phyloP scores from a whole-genome alignment of 2,797 vertebrate species.

The Sebastiscus tertius region DNA sequence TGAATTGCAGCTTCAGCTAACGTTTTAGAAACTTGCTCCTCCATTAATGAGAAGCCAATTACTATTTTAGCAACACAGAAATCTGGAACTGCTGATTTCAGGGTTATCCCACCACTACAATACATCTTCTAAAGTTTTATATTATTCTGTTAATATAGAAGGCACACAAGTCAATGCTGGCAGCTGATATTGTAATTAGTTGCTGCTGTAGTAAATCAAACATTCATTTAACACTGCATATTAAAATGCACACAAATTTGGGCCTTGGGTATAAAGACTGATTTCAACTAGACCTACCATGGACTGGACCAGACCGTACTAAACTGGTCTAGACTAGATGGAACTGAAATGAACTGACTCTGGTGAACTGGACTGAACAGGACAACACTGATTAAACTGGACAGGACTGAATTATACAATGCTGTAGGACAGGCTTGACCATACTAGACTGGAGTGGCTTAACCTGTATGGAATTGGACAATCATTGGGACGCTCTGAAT shows the following conservation, averaged over 20 bases:
- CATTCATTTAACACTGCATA: background rate
- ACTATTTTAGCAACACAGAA: constrained; percentile 21
- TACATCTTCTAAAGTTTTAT: background rate
- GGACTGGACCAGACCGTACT: background rate
- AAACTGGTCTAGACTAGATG: constrained; percentile 10
- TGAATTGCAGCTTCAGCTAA: constrained; percentile 22
- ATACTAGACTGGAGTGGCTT: background rate
- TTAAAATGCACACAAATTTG: background rate
- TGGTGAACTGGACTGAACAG: constrained; percentile 26
- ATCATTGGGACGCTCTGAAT: background rate
- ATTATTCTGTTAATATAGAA: background rate
- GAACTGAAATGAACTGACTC: constrained; percentile 28
- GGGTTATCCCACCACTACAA: background rate
- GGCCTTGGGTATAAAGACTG: background rate
- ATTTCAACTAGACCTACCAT: background rate
- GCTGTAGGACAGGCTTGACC: background rate
- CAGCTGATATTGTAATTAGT: constrained; percentile 7
- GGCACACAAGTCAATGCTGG: background rate
- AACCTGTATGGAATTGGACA: background rate
- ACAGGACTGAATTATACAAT: constrained; percentile 29
- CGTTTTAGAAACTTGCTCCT: background rate
- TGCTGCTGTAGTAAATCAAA: background rate
- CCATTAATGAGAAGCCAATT: constrained; percentile 20
- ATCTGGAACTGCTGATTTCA: constrained; percentile 13
- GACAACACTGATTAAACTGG: constrained; percentile 34